Conservation (phyloP, 1,140 invertebrate species). For the Drosophila sturtevanti region DNA sequence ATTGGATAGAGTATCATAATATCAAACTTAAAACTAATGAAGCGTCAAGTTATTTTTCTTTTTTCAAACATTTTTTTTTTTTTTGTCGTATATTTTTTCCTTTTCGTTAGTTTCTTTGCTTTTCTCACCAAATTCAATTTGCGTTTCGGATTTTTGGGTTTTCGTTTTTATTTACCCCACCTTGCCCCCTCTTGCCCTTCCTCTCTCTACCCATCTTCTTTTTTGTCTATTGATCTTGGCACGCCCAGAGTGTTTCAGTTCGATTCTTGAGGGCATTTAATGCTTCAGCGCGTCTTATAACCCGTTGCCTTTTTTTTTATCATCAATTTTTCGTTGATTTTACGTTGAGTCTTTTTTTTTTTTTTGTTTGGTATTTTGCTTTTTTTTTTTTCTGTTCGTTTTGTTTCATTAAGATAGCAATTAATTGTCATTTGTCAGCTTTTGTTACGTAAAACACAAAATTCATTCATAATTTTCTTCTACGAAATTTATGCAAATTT, state of each 20-base stretch:
- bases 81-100: conserved; percentile 47
- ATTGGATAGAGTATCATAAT: conserved; percentile 22
- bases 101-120: conserved; percentile 53
- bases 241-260: conserved; percentile 43
- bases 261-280: conserved; percentile 15
- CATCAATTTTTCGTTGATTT: conserved; percentile 36
- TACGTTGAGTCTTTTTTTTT: conserved; percentile 9
- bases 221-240: conserved; percentile 45
- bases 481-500: conserved; percentile 23
- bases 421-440: conserved; percentile 77
- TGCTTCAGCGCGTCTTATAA: conserved; percentile 17
- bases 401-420: conserved; percentile 65
- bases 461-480: conserved; percentile 26
- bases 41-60: conserved; percentile 56
- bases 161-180: conserved; percentile 18
- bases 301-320: conserved; percentile 11
- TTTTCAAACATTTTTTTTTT: conserved; percentile 24
- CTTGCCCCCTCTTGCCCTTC: not conserved
- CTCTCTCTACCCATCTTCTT: not conserved
- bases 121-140: conserved; percentile 75
- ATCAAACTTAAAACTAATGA: conserved; percentile 58
- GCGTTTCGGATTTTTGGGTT: conserved; percentile 49
- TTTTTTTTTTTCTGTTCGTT: conserved; percentile 38
- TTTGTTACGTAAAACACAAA: conserved; percentile 30
- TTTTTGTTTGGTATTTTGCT: too few species aligned